These are phyloP conservation scores for Takifugu rubripes DNA, from an alignment of 2,797 vertebrate species.

Conservation along the genomic window DNA sequence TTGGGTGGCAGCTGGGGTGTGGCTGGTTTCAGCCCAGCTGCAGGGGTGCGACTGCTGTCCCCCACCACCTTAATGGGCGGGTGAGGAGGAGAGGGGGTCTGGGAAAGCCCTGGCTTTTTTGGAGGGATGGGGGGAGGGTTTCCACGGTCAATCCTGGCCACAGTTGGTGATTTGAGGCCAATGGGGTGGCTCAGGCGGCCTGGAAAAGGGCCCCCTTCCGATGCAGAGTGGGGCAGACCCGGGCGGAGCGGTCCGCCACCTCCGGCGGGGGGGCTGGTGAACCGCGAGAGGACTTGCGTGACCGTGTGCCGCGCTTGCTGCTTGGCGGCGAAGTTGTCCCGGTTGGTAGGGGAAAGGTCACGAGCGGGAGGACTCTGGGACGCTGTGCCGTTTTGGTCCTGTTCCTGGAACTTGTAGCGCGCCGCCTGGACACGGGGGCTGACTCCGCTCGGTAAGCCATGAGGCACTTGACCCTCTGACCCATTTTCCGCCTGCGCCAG, in stretches of 20 bases:
- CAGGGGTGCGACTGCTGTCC: slow-evolving; percentile 84
- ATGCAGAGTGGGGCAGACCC: slow-evolving; percentile 79
- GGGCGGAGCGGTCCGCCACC: slow-evolving; percentile 69
- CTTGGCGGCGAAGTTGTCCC: slow-evolving; percentile 91
- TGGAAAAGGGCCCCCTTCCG: slow-evolving; percentile 82
- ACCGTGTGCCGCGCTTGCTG: slow-evolving; percentile 96
- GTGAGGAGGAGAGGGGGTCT: slow-evolving; percentile 92
- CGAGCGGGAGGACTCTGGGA: slow-evolving; percentile 89
- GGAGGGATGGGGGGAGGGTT: slow-evolving; percentile 98
- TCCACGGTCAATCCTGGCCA: slow-evolving; percentile 90
- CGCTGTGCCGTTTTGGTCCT: slow-evolving; percentile 96
- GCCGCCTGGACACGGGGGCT: slow-evolving; percentile 93
- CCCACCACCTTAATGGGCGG: slow-evolving; percentile 88
- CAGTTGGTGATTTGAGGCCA: slow-evolving; percentile 87
- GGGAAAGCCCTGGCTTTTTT: slow-evolving; percentile 98
- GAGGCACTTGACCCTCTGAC: slow-evolving; percentile 71
- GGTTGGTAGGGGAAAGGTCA: slow-evolving; percentile 90
- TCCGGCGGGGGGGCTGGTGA: slow-evolving; percentile 86
- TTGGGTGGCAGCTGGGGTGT: slow-evolving; percentile 98
- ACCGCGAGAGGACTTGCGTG: slow-evolving; percentile 94
- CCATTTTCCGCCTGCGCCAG: slow-evolving; percentile 84
- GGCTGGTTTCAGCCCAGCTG: slow-evolving; percentile 79
- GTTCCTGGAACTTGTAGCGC: slow-evolving; percentile 96
- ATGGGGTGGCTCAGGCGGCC: slow-evolving; percentile 78
- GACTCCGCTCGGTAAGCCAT: slow-evolving; percentile 80